Evolutionary conservation across 1,140 invertebrate genomes (phyloP).

Genomic region (Pachyrhynchus sulphureomaculatus): DNA sequence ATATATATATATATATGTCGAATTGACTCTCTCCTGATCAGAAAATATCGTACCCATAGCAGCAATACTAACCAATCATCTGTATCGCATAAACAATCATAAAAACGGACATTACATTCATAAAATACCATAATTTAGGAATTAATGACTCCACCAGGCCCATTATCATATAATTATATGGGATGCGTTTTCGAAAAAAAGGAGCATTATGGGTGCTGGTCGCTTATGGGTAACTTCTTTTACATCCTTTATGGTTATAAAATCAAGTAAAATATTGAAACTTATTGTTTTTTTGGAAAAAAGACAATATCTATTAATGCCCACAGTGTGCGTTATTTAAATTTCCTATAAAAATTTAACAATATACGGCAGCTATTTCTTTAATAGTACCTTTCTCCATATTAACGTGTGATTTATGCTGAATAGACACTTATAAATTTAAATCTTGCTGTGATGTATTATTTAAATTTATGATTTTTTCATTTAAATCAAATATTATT

Average conservation of each 20-base stretch:
- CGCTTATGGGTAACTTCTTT: constrained; percentile 17
- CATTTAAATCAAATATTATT: too few relatives aligned
- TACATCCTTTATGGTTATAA: constrained; percentile 18
- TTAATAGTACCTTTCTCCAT: too few relatives aligned
- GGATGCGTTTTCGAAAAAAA: constrained; percentile 32
- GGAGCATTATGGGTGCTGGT: constrained; percentile 29
- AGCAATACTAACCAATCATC: constrained; percentile 52
- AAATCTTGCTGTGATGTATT: too few relatives aligned
- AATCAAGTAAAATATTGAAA: constrained; percentile 18
- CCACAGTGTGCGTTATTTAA: too few relatives aligned
- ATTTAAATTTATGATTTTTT: too few relatives aligned
- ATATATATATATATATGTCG: neutral
- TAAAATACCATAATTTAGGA: constrained; percentile 49
- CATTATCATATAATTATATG: constrained; percentile 50
- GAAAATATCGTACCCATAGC: constrained; percentile 21
- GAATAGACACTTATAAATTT: too few relatives aligned
- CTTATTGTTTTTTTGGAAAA: constrained; percentile 9
- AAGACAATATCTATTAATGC: neutral
- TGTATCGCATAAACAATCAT: constrained; percentile 53
- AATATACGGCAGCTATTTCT: too few relatives aligned
- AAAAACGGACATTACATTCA: constrained; percentile 50
- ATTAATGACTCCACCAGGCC: constrained; percentile 44
- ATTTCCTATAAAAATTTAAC: too few relatives aligned
- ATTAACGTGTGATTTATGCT: too few relatives aligned
- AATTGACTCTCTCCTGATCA: neutral